These are phyloP conservation scores for Hoplostethus mediterraneus DNA, from an alignment of 2,797 vertebrate genomes.

Conservation along the genomic window DNA sequence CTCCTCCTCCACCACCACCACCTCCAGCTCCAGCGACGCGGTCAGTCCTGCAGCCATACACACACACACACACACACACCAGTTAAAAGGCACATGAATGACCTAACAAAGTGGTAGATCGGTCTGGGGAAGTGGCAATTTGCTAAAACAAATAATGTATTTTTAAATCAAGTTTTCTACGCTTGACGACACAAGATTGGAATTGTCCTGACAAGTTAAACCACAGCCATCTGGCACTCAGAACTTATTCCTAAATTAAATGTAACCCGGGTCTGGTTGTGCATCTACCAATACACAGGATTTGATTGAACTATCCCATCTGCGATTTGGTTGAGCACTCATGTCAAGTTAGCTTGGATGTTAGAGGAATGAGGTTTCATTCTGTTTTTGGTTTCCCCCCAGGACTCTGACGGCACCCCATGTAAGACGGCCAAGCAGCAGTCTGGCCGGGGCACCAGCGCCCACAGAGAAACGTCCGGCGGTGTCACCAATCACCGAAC, in stretches of 20 bases:
- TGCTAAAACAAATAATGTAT: not conserved
- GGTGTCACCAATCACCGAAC: constrained; percentile 83
- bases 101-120: too few species aligned
- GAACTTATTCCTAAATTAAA: not conserved
- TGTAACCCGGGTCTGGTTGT: too few species aligned
- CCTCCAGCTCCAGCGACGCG: constrained; percentile 95
- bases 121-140: too few species aligned
- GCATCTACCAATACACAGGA: too few species aligned
- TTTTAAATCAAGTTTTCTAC: not conserved
- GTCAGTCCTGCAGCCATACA: constrained; percentile 82
- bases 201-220: not conserved
- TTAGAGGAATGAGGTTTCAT: not conserved
- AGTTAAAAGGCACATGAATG: not conserved
- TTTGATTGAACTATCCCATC: too few species aligned
- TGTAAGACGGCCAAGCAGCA: constrained; percentile 96
- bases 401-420: constrained; percentile 98
- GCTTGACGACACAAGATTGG: not conserved
- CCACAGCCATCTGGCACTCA: not conserved
- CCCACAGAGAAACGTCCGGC: constrained; percentile 88
- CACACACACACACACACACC: constrained; percentile 2
- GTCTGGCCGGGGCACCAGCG: constrained; percentile 84
- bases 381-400: not conserved
- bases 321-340: too few species aligned
- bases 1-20: constrained; percentile 88
- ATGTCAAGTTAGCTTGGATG: not conserved